Conservation (phyloP, 2,113 vertebrate genomes). For the Mesoclemmys tuberculata region DNA sequence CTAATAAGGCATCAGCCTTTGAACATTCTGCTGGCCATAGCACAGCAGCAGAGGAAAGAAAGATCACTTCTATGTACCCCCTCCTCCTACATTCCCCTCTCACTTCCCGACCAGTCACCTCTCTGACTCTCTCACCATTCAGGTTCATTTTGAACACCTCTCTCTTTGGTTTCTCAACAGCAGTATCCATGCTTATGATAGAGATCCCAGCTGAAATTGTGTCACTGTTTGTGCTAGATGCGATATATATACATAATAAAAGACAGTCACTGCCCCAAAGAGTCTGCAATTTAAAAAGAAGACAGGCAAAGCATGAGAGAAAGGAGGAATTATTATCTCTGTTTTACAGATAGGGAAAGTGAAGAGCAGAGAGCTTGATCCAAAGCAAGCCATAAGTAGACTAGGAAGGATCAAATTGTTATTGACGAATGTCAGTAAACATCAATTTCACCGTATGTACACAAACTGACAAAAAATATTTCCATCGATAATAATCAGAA, state of each 20-base stretch:
- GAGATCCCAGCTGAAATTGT: not conserved
- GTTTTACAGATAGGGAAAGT: not conserved
- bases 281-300: conserved; percentile 1
- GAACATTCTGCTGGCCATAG: not conserved
- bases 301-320: not conserved
- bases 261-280: not conserved
- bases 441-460: not conserved
- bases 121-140: not conserved
- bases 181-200: not conserved
- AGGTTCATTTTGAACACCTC: not conserved
- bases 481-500: not conserved
- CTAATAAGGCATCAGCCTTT: not conserved
- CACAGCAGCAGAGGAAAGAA: not conserved
- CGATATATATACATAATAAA: not conserved
- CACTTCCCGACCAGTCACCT: not conserved
- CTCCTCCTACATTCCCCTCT: accelerated
- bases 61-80: not conserved
- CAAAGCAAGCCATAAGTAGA: not conserved
- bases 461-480: not conserved
- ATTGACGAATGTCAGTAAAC: not conserved
- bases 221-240: not conserved
- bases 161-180: not conserved
- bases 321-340: conserved; percentile 24
- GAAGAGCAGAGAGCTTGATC: not conserved
- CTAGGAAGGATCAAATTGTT: not conserved